These are phyloP conservation scores for Urocyon cinereoargenteus DNA, from an alignment of 2,797 vertebrate genomes.

Conservation along the genomic window DNA sequence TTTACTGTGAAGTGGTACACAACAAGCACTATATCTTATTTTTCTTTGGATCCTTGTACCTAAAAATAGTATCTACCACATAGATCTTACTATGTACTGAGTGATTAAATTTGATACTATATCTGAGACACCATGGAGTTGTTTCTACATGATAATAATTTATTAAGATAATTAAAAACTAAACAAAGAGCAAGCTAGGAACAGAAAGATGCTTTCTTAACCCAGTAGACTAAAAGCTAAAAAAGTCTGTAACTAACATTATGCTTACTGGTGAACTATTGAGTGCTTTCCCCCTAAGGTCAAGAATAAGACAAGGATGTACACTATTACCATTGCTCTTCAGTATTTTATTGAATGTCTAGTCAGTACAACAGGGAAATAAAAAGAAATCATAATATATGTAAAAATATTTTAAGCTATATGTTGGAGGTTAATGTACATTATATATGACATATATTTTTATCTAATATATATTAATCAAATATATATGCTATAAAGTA, in stretches of 20 bases:
- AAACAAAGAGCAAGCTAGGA: background rate
- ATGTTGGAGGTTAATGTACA: background rate
- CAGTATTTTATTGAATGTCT: background rate
- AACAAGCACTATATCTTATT: background rate
- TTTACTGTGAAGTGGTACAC: background rate
- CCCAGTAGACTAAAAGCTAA: background rate
- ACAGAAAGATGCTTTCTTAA: slow-evolving; percentile 16
- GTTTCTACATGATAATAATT: background rate
- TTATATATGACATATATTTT: background rate
- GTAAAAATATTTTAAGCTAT: background rate
- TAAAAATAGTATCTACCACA: background rate
- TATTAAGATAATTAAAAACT: slow-evolving; percentile 17
- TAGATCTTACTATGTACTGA: background rate
- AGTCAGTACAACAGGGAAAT: background rate
- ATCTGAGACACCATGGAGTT: background rate
- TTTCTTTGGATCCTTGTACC: background rate
- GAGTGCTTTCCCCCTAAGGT: background rate
- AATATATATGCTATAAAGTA: background rate
- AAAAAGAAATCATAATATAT: background rate
- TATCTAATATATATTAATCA: background rate
- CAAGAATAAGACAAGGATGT: background rate
- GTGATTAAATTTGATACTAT: background rate
- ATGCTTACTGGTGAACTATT: background rate
- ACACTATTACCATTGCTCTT: background rate
- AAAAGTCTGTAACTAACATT: background rate